A percentile compares a stretch with the other conserved stretches of the same genome.
Evolutionary conservation across 1,140 invertebrate genomes (phyloP).

Genomic region (Amphibalanus amphitrite): DNA sequence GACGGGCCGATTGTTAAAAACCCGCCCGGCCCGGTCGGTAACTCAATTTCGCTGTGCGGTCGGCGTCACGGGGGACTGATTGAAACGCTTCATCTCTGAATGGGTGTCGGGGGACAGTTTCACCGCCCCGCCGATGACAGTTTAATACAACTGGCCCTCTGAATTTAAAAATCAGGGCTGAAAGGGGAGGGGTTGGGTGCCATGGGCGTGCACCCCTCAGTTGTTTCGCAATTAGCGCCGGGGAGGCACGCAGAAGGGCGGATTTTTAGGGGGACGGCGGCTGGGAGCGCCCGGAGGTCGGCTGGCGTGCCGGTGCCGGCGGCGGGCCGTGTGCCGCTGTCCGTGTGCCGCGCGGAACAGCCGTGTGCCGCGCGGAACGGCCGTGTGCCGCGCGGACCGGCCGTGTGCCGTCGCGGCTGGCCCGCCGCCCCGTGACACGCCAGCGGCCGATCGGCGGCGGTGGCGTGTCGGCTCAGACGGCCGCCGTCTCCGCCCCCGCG

Average conservation of each 20-base stretch:
- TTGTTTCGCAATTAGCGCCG: conserved; percentile 1
- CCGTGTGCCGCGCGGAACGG: too few relatives aligned
- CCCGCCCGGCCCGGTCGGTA: background rate
- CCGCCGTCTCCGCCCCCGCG: too few relatives aligned
- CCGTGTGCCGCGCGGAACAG: too few relatives aligned
- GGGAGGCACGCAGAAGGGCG: background rate
- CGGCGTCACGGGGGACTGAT: background rate
- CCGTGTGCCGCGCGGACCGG: too few relatives aligned
- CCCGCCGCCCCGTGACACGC: too few relatives aligned
- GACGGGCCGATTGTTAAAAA: background rate
- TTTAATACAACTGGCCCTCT: background rate
- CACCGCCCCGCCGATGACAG: background rate
- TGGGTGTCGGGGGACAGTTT: background rate
- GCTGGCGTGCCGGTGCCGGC: too few relatives aligned
- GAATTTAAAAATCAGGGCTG: background rate
- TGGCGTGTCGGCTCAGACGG: too few relatives aligned
- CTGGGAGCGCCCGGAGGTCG: too few relatives aligned
- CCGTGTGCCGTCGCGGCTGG: too few relatives aligned
- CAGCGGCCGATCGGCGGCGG: too few relatives aligned
- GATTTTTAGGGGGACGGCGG: too few relatives aligned
- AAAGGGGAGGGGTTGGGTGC: background rate
- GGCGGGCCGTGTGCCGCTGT: too few relatives aligned
- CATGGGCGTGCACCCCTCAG: background rate
- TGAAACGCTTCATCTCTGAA: background rate
- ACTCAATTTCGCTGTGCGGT: background rate